These are phyloP conservation scores for Neoseiulus cucumeris DNA, from an alignment of 1,140 invertebrate species.

Conservation along the genomic window DNA sequence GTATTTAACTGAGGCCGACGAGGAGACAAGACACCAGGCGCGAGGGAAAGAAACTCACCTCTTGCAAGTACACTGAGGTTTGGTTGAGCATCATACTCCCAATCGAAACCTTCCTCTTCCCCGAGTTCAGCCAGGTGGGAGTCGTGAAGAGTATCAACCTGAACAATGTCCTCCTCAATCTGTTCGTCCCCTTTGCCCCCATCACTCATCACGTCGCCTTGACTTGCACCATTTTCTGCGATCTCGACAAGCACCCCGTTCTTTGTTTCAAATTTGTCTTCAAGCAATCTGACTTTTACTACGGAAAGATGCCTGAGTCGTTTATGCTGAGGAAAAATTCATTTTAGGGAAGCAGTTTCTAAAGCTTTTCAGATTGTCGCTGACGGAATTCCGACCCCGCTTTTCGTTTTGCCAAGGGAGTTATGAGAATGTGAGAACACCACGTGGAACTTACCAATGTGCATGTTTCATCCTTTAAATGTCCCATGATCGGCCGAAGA, in stretches of 20 bases:
- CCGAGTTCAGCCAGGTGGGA: too few species aligned
- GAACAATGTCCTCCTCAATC: too few species aligned
- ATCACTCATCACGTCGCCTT: too few species aligned
- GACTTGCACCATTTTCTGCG: not conserved
- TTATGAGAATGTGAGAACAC: too few species aligned
- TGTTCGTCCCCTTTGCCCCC: too few species aligned
- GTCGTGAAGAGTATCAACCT: too few species aligned
- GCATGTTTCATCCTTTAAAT: not conserved
- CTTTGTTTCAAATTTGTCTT: not conserved
- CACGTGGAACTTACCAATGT: not conserved
- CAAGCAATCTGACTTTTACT: not conserved
- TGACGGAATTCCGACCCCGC: not conserved
- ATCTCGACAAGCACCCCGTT: not conserved
- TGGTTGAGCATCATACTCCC: conserved; percentile 2
- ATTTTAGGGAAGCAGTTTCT: too few species aligned
- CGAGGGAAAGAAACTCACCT: not conserved
- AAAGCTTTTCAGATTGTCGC: not conserved
- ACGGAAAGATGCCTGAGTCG: not conserved
- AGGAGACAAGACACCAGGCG: not conserved
- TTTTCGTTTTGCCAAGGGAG: too few species aligned
- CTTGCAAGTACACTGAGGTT: not conserved
- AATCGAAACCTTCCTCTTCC: conserved; percentile 1
- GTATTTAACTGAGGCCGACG: too few species aligned
- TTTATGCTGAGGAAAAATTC: not conserved
- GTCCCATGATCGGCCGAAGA: not conserved